Percentiles rank a stretch among this genome's conserved stretches.
Evolutionary conservation across 2,797 vertebrate species (phyloP).

Genomic region (Telmatherina bonti): DNA sequence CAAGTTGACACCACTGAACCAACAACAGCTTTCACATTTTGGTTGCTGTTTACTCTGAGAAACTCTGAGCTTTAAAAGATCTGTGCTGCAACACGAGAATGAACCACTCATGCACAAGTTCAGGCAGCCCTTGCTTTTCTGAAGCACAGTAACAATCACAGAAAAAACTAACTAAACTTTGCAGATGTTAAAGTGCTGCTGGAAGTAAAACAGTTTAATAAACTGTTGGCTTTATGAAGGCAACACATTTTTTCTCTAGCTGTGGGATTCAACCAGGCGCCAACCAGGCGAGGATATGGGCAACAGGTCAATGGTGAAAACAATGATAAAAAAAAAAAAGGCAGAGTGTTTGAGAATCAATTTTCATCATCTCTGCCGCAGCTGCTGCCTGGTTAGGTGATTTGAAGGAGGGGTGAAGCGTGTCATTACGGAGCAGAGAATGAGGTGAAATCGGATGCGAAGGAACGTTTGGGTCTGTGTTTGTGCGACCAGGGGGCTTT

Average conservation of each 20-base stretch:
- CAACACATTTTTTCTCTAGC: slow-evolving; percentile 3
- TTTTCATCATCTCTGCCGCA: slow-evolving; percentile 70
- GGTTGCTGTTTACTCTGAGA: neutral
- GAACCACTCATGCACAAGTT: too few relatives aligned
- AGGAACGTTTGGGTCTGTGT: slow-evolving; percentile 4
- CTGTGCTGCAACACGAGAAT: neutral
- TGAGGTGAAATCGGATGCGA: slow-evolving; percentile 12
- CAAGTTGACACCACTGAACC: neutral
- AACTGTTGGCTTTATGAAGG: neutral
- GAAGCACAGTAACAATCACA: neutral
- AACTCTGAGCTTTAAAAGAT: neutral
- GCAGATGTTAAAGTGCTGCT: too few relatives aligned
- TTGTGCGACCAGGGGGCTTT: slow-evolving; percentile 27
- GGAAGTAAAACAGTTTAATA: too few relatives aligned
- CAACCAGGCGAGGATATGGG: neutral
- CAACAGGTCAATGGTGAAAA: slow-evolving; percentile 23
- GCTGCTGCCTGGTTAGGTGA: slow-evolving; percentile 56
- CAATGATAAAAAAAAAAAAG: slow-evolving; percentile 14
- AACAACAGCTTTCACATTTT: neutral
- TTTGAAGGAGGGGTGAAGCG: slow-evolving; percentile 43
- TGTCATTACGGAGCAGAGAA: slow-evolving; percentile 32
- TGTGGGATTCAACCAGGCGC: neutral
- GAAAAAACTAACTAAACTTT: neutral
- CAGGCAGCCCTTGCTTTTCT: too few relatives aligned
- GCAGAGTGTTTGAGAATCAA: slow-evolving; percentile 59